Evolutionary conservation across 2,113 vertebrate species (phyloP), one percentile per base, ranked within the genome.

Genomic region (Cottus gobio): DNA sequence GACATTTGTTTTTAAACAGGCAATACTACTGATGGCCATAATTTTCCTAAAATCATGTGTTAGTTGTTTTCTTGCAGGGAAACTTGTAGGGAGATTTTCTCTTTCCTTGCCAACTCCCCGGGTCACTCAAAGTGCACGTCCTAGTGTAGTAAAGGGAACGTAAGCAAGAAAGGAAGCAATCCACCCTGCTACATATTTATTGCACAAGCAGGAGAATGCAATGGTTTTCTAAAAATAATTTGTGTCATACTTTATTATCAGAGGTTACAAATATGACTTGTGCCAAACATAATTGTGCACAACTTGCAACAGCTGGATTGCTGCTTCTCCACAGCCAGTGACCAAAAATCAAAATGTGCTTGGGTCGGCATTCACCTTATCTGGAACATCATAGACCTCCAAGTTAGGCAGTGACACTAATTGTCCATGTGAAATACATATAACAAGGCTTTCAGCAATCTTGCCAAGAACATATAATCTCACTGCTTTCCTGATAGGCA

Each of bases 401-500:
- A 80, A 70, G 77, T 85, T 62, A 68, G 22, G 31, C 57, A 85
- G 75, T 80, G 54, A 54, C 42, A 70, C 62, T 76, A 66, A 82
- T 67, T 37, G n/a, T 66, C 80, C 56, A 67, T 72, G 68, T 79
- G 48, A 75, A 91, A 77, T 39, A 79, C 72, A 71, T 64, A n/a
- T n/a, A 75, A 84, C 66, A 75, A 71, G 12, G 28, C 60, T 73
- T 84, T 86, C 12, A 65, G 16, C 36, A 52, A 7, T 39, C 50
- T 66, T 86, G 75, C 70, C 75, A 89, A 85, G 42, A 84, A 58
- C 69, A 84, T 71, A 39, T 68, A 80, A 62, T 76, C 60, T 72
- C 60, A 67, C 78, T 69, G 54, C 78, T 89, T 74, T 78, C 64
- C 82, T 77, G 91, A 94, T 94, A 90, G 71, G 66, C 83, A 92